A percentile compares a stretch with the other conserved stretches of the same genome.
Conservation (phyloP, 2,113 vertebrate genomes). For the Calyptomena viridis region DNA sequence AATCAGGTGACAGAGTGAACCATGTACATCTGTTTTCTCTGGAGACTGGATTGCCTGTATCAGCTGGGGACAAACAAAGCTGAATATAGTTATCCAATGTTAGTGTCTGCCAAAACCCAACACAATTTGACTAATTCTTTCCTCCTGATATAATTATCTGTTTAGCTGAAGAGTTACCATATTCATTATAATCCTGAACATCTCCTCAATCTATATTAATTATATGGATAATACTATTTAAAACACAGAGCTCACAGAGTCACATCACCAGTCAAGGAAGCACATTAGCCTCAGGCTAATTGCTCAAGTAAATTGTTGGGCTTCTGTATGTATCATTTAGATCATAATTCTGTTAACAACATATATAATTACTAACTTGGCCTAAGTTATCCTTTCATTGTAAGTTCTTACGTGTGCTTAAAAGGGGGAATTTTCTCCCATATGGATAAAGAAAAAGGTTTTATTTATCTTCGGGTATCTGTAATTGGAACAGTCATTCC, state of each 20-base stretch:
- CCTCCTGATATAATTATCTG: conserved; percentile 48
- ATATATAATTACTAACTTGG: neutral
- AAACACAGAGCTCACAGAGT: neutral
- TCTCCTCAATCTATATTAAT: conserved; percentile 57
- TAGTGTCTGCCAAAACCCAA: conserved; percentile 45
- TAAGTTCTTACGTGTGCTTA: neutral
- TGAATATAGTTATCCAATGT: neutral
- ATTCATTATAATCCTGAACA: conserved; percentile 52
- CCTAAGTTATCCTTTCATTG: neutral
- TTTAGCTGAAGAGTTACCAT: conserved; percentile 28
- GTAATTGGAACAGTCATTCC: neutral
- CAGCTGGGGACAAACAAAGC: neutral
- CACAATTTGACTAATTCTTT: conserved; percentile 55
- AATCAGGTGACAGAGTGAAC: neutral
- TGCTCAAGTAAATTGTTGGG: neutral
- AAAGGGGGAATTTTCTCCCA: neutral
- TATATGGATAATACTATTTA: conserved; percentile 36
- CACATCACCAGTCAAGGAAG: conserved; percentile 24
- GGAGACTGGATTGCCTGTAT: neutral
- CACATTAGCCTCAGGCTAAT: conserved; percentile 8
- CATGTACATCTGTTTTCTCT: neutral
- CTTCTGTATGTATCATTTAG: neutral
- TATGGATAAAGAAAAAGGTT: neutral
- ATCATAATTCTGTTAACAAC: neutral
- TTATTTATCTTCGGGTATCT: neutral